Evolutionary conservation across 2,113 vertebrate species (phyloP), one percentile per base, ranked within the genome.

Genomic region (Anolis carolinensis): DNA sequence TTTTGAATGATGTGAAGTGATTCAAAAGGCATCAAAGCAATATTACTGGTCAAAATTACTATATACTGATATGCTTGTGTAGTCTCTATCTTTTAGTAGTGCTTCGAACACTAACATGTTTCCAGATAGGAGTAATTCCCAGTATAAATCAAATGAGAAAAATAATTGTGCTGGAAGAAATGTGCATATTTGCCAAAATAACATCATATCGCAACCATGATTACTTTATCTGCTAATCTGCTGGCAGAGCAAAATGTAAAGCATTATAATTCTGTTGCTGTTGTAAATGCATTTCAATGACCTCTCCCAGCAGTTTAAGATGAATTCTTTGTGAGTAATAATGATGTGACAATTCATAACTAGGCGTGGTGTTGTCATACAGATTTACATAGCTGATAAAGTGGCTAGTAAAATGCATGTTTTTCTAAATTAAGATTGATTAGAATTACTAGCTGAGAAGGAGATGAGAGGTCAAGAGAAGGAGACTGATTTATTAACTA

Each of bases 361-460:
- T 90, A 79, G 79, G 82, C 23, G 89, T 80, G 81, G 5, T 91
- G 90, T 89, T 90, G 86, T 75, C 9, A 7, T 62, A n/a, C 36
- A 89, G 74, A 30, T 92, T 92, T 92, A 89, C 86, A 68, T 92
- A 87, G 84, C 91, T 88, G 18, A 7, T 87, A 78, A 67, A 80
- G 87, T 75, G 62, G 84, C 82, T 87, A 89, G 79, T 86, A 80
- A 88, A 87, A 88, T 65, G 2, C 48, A 16, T 23, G 86, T 48
- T 89, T 88, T 88, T 91, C 67, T 91, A 92, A 94, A 93, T 91
- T 59, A 82, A 94, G 92, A 39, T 87, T 84, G 87, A 73, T 84
- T 87, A 89, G 93, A 92, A 89, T 91, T 85, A 83, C 70, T 86
- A 87, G 76, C 83, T 81, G 85, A 84, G 91, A 86, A 75, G 93